phyloP scores from a whole-genome alignment of 2,888 invertebrate species.

The Tiliacea aurago region DNA sequence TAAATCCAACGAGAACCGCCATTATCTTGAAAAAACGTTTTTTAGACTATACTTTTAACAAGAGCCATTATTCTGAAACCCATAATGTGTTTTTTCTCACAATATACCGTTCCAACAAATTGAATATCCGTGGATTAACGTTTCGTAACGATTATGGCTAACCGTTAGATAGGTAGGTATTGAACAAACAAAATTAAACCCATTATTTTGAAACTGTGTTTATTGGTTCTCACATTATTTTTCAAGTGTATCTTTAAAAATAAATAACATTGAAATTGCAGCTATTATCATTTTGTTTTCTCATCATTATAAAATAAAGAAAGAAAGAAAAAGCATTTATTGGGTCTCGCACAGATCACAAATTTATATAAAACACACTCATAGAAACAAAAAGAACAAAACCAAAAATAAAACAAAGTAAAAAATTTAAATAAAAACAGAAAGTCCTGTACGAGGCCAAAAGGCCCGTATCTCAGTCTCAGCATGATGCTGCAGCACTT shows the following conservation, averaged over 20 bases:
- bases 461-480: too few species aligned
- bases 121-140: slow-evolving; percentile 33
- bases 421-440: too few species aligned
- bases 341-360: too few species aligned
- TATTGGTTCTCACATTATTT: slow-evolving; percentile 3
- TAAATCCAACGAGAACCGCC: slow-evolving; percentile 47
- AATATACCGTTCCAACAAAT: slow-evolving; percentile 33
- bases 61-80: slow-evolving; percentile 41
- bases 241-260: neutral
- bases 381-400: too few species aligned
- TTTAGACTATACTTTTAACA: slow-evolving; percentile 19
- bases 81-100: slow-evolving; percentile 40
- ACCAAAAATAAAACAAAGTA: too few species aligned
- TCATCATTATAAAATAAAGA: too few species aligned
- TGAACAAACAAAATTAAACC: slow-evolving; percentile 23
- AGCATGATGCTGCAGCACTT: too few species aligned
- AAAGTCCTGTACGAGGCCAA: too few species aligned
- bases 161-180: slow-evolving; percentile 4
- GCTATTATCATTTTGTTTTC: neutral
- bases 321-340: too few species aligned
- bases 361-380: too few species aligned
- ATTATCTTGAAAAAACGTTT: slow-evolving; percentile 46
- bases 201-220: neutral
- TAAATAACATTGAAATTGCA: neutral
- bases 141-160: slow-evolving; percentile 25